Conservation (phyloP, 2,888 invertebrate species). For the Oxyteleia sp. region DNA sequence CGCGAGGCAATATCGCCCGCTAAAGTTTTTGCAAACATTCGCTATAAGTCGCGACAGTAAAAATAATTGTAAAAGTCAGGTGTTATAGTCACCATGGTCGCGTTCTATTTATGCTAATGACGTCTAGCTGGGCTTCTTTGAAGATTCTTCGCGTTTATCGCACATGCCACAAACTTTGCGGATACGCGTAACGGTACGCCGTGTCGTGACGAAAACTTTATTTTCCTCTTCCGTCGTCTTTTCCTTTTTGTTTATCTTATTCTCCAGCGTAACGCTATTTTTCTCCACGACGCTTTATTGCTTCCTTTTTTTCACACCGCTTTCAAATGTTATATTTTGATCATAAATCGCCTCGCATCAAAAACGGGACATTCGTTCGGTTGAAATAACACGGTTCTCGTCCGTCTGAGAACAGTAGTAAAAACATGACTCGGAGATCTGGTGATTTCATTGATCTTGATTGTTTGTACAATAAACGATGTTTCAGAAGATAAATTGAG, state of each 20-base stretch:
- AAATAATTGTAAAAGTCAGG: slow-evolving; percentile 84
- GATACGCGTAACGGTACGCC: slow-evolving; percentile 47
- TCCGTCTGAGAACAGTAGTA: background rate
- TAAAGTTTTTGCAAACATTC: slow-evolving; percentile 73
- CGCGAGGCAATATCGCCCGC: slow-evolving; percentile 33
- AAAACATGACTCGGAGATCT: background rate
- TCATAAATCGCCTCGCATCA: slow-evolving; percentile 10
- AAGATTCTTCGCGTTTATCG: slow-evolving; percentile 68
- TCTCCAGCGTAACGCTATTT: slow-evolving; percentile 56
- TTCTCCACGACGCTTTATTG: slow-evolving; percentile 43
- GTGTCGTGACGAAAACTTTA: slow-evolving; percentile 57
- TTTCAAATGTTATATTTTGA: slow-evolving; percentile 37
- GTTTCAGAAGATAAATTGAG: too few relatives aligned
- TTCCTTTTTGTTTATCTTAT: slow-evolving; percentile 53
- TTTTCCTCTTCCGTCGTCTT: slow-evolving; percentile 34
- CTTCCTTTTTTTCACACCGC: slow-evolving; percentile 37
- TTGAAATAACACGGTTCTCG: background rate
- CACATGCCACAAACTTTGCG: slow-evolving; percentile 66
- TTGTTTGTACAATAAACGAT: too few relatives aligned
- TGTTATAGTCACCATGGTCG: slow-evolving; percentile 80
- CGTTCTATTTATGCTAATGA: slow-evolving; percentile 84
- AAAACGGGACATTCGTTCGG: background rate
- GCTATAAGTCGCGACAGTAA: slow-evolving; percentile 81
- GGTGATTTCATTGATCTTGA: too few relatives aligned
- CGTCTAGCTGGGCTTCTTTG: slow-evolving; percentile 58